Evolutionary conservation across 2,113 vertebrate species (phyloP), one percentile per base, ranked within the genome.

Genomic region (Motacilla tschutschensis): DNA sequence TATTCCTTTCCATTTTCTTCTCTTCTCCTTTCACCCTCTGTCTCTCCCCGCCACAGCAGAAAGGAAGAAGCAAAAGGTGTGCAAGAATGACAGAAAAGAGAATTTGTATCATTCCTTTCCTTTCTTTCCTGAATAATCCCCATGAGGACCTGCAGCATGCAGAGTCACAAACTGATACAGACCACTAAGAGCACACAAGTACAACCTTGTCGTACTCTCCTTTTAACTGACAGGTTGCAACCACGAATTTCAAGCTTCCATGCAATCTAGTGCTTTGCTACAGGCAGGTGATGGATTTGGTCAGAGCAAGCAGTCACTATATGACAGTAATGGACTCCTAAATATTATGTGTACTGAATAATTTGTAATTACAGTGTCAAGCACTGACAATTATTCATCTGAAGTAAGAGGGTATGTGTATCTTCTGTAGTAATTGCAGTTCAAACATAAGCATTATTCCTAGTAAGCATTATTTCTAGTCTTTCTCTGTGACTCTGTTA

Each of bases 171-270:
- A 84, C 8, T 46, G 8, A 66, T 31, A 44, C 2, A n/a, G 35
- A 57, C 15, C 15, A 5, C 10, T 19, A 58, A 64, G 12, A 76
- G 21, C 1, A 3, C 16, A 8, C 28, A 73, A 33, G 9, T 29
- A 38, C 60, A 74, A 33, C 29, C 8, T 38, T 47, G 19, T 15
- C 0, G 0, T 57, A 38, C 7, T 57, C 12, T 36, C 14, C 36
- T 59, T 53, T 35, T 20, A 65, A 55, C 19, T 87, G 41, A 72
- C 12, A 46, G 3, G 7, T 18, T 55, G 26, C 40, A 84, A 9
- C 9, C 43, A 46, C 5, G 28, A 43, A 76, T 38, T 77, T 87
- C 26, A n/a, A 54, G 15, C 35, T 88, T 85, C 47, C 53, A 38
- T n/a, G 20, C 12, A 73, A 4, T 16, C 47, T 38, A 62, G 17